Evolutionary conservation across 2,113 vertebrate genomes (phyloP).

Genomic region (Balaeniceps rex): DNA sequence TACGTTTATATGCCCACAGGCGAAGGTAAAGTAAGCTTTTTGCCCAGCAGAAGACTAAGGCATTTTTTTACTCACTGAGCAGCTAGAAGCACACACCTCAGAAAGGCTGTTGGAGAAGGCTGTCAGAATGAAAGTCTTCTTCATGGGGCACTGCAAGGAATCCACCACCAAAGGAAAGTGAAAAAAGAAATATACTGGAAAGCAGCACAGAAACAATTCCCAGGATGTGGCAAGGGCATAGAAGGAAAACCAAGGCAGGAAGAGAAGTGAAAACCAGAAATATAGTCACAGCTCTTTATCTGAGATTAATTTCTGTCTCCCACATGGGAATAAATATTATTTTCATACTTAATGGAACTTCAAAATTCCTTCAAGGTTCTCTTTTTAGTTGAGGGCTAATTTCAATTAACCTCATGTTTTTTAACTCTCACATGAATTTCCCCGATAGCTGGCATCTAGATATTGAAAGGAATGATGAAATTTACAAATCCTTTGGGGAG

Average conservation of each 20-base stretch:
- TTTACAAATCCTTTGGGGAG: not conserved
- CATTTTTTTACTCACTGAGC: not conserved
- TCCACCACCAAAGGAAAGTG: not conserved
- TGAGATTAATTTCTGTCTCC: not conserved
- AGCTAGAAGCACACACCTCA: not conserved
- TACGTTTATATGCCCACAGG: not conserved
- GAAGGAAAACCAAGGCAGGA: not conserved
- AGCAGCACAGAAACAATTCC: not conserved
- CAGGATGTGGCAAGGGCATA: not conserved
- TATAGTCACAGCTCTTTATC: not conserved
- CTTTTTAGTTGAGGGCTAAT: not conserved
- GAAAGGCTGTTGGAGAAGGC: not conserved
- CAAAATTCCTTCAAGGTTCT: constrained; percentile 16
- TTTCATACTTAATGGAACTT: constrained; percentile 19
- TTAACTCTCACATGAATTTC: not conserved
- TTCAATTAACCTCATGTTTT: constrained; percentile 38
- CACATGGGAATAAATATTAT: constrained; percentile 9
- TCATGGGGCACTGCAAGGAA: not conserved
- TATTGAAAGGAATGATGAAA: not conserved
- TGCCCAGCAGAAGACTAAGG: not conserved
- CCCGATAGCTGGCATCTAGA: not conserved
- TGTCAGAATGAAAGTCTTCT: not conserved
- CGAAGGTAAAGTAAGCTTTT: not conserved
- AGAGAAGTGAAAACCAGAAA: not conserved
- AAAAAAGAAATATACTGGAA: not conserved